Base-by-base conservation (phyloP, 2,113 vertebrate species). In the Pedionomus torquatus region DNA sequence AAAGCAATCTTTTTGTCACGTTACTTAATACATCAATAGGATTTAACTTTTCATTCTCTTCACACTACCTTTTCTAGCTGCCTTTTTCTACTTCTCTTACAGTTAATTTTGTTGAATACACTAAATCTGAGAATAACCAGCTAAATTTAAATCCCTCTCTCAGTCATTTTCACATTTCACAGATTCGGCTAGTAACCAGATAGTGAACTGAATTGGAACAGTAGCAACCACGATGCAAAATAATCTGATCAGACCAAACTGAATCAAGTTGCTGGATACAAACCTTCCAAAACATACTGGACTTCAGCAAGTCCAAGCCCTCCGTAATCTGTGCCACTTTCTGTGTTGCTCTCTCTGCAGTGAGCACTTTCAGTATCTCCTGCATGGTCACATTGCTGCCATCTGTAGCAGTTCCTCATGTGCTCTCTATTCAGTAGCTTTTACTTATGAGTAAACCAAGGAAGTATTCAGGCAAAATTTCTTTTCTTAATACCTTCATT, bases 351-450 rank as follows among this genome's bases (percentile, higher is more conserved):
- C 5, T 31, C 16, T 71, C 39, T 65, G 14, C 12, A 33, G 11
- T 2, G 2, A 71, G 14, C 3, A 20, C 1, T 1, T 9, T 83
- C 41, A 25, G 1, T 39, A 23, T 37, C 33, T 80, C 14, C 33
- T 69, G 10, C 18, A 7, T 11, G 19, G 52, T 10, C 11, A 46
- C 5, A 12, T 1, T n/a, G 24, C 11, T 58, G 12, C 6, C 35
- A 37, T 8, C 54, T 69, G 24, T 26, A 55, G 20, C 20, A 63
- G 25, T 58, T 71, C 19, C 46, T 24, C 13, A 13, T 3, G 3
- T 64, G 46, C 24, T 37, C 21, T 63, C 6, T n/a, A 2, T 28
- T 71, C 2, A 39, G 20, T 31, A 54, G 26, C 9, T 68, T 80
- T 83, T 35, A 35, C 10, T 48, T 1, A 1, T 52, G 8, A 41